A percentile compares a stretch with the other conserved stretches of the same genome.
phyloP scores from a whole-genome alignment of 2,113 vertebrate species.

The Apaloderma vittatum region DNA sequence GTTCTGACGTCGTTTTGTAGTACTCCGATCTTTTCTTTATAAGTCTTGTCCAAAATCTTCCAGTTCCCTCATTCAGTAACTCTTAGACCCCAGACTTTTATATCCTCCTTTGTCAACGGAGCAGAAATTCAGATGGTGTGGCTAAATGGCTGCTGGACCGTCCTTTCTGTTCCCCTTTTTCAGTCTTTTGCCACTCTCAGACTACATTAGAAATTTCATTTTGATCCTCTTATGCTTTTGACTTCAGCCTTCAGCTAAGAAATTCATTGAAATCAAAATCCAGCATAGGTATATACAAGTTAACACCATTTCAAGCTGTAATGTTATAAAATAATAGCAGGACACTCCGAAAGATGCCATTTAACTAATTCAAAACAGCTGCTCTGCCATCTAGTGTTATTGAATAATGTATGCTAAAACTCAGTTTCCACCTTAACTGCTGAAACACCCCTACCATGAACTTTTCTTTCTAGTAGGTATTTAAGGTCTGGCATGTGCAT shows the following conservation, averaged over 20 bases:
- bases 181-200: neutral
- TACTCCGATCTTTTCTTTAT: neutral
- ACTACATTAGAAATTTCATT: neutral
- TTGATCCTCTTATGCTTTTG: neutral
- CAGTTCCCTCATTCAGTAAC: neutral
- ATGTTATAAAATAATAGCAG: neutral
- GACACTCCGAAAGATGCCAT: neutral
- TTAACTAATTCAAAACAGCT: constrained; percentile 24
- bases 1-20: neutral
- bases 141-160: neutral
- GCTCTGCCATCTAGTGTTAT: constrained; percentile 66
- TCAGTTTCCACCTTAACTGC: neutral
- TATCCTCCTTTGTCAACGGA: neutral
- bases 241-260: neutral
- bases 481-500: neutral
- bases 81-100: neutral
- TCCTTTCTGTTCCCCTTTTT: neutral
- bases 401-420: neutral
- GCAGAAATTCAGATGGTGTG: neutral
- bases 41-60: neutral
- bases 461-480: neutral
- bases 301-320: neutral
- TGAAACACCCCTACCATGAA: neutral
- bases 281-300: neutral
- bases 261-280: neutral